phyloP scores from a whole-genome alignment of 2,888 invertebrate genomes.

The Axea sp. region DNA sequence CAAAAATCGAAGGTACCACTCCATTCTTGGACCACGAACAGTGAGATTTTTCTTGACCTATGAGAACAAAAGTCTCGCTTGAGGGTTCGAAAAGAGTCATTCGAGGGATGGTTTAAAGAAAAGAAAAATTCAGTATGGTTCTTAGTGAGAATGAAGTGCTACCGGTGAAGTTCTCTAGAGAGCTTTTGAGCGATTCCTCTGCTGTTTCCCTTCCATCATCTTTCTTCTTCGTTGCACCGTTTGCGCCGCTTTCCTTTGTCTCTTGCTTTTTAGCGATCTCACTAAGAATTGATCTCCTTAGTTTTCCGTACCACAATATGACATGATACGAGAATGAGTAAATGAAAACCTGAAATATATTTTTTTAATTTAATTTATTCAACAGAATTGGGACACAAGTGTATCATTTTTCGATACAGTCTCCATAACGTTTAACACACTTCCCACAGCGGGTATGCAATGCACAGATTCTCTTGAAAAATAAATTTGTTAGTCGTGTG shows the following conservation, averaged over 20 bases:
- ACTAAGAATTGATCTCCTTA: constrained; percentile 28
- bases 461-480: no score
- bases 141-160: constrained; percentile 73
- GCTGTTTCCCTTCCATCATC: constrained; percentile 48
- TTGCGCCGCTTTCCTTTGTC: constrained; percentile 12
- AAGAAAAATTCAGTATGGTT: constrained; percentile 72
- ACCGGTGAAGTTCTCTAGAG: constrained; percentile 71
- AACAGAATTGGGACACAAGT: no score
- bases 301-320: no score
- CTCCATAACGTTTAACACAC: no score
- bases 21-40: constrained; percentile 47
- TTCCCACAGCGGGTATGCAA: no score
- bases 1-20: constrained; percentile 26
- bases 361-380: no score
- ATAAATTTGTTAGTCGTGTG: no score
- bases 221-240: constrained; percentile 5
- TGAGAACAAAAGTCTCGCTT: constrained; percentile 67
- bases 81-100: constrained; percentile 59
- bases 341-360: no score
- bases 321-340: no score
- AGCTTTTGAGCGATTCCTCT: constrained; percentile 68
- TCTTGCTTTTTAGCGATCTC: constrained; percentile 17
- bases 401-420: no score
- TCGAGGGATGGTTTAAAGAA: constrained; percentile 65
- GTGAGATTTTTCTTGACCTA: constrained; percentile 64